Conservation (phyloP, 2,113 vertebrate genomes). For the Eonycteris spelaea region DNA sequence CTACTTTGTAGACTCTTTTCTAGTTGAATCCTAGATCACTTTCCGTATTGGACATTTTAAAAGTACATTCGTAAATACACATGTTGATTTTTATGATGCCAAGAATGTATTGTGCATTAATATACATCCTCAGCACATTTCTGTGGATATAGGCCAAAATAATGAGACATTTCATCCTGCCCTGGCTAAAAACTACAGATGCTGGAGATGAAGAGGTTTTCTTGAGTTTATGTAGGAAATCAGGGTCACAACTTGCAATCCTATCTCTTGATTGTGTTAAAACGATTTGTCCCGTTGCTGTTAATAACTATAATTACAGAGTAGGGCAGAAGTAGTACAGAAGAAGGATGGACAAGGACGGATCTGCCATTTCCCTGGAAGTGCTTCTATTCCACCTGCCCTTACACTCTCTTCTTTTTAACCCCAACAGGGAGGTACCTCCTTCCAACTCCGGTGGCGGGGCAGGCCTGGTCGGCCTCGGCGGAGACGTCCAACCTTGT, state of each 20-base stretch:
- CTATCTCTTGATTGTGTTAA: background rate
- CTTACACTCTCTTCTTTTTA: conserved; percentile 48
- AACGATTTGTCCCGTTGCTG: background rate
- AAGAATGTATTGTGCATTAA: background rate
- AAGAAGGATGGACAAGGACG: background rate
- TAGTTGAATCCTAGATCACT: background rate
- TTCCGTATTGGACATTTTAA: background rate
- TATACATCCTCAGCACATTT: background rate
- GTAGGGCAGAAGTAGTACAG: background rate
- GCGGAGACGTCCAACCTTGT: conserved; percentile 91
- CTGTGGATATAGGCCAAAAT: background rate
- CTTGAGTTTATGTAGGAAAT: background rate
- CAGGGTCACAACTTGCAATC: background rate
- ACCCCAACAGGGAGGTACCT: conserved; percentile 91
- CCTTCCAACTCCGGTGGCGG: conserved; percentile 82
- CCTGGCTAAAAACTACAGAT: background rate
- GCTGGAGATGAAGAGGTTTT: background rate
- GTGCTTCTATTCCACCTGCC: background rate
- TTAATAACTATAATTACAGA: background rate
- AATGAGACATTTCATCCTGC: background rate
- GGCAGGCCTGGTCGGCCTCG: conserved; percentile 82
- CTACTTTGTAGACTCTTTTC: background rate
- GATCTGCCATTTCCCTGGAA: background rate
- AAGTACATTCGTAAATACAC: background rate
- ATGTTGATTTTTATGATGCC: background rate